Conservation (phyloP, 1,140 invertebrate species). For the Eupeodes corollae region DNA sequence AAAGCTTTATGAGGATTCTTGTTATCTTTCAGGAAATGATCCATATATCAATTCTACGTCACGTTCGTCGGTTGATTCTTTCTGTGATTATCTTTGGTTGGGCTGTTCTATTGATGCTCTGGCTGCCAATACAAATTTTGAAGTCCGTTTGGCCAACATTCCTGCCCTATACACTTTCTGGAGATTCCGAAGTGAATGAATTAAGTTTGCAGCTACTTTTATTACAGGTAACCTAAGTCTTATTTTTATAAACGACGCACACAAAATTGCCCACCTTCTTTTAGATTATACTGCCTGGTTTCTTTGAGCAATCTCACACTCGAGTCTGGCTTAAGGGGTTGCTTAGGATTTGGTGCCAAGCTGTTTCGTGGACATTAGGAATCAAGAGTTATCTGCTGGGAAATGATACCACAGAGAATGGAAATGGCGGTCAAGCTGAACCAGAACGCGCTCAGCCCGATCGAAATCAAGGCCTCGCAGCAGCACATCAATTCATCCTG, state of each 20-base stretch:
- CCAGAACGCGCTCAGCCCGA: constrained; percentile 32
- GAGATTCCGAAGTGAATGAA: constrained; percentile 77
- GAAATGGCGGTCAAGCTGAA: constrained; percentile 35
- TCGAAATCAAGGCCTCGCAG: constrained; percentile 51
- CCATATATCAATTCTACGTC: constrained; percentile 83
- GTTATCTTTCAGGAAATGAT: constrained; percentile 76
- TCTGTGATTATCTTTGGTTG: constrained; percentile 95
- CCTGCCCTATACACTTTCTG: constrained; percentile 83
- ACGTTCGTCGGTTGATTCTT: constrained; percentile 77
- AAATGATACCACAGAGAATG: constrained; percentile 32
- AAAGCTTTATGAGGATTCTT: not conserved
- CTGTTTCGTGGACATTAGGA: constrained; percentile 73
- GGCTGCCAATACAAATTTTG: constrained; percentile 86
- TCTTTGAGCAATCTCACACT: constrained; percentile 93
- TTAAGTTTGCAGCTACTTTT: constrained; percentile 86
- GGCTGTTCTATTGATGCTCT: constrained; percentile 89
- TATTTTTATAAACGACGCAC: too few relatives aligned
- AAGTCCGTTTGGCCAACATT: constrained; percentile 73
- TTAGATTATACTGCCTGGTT: constrained; percentile 82
- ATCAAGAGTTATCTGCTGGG: constrained; percentile 83
- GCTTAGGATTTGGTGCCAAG: constrained; percentile 78
- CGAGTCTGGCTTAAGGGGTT: constrained; percentile 82
- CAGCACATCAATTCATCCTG: constrained; percentile 67
- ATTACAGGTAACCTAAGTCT: constrained; percentile 53
- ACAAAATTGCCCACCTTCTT: not conserved